These are phyloP conservation scores for Brachystomella parvula DNA, from an alignment of 1,140 invertebrate genomes.

Conservation along the genomic window DNA sequence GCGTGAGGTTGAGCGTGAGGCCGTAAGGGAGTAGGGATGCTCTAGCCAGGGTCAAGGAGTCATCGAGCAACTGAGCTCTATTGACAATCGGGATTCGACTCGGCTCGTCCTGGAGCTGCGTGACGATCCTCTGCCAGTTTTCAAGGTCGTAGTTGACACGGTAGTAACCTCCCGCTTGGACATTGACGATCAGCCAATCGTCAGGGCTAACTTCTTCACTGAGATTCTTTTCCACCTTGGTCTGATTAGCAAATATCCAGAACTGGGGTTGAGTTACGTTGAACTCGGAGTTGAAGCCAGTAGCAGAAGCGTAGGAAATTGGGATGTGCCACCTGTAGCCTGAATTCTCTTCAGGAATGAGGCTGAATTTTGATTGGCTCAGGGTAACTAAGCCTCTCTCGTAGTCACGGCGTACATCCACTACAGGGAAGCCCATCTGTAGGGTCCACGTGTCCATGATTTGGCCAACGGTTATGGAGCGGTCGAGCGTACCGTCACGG, in stretches of 20 bases:
- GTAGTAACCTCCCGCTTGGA: slow-evolving; percentile 51
- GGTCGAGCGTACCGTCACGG: slow-evolving; percentile 49
- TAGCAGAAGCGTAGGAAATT: background rate
- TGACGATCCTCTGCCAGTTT: slow-evolving; percentile 23
- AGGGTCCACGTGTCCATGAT: slow-evolving; percentile 77
- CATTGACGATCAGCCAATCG: slow-evolving; percentile 14
- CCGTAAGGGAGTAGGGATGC: slow-evolving; percentile 57
- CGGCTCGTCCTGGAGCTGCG: slow-evolving; percentile 6
- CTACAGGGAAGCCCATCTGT: slow-evolving; percentile 72
- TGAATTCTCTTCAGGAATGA: background rate
- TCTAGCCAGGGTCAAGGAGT: slow-evolving; percentile 66
- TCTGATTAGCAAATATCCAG: background rate
- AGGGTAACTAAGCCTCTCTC: background rate
- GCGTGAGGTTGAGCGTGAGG: slow-evolving; percentile 62
- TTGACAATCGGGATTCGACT: slow-evolving; percentile 17
- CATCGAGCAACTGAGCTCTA: slow-evolving; percentile 31
- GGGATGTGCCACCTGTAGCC: slow-evolving; percentile 12
- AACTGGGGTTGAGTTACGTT: background rate
- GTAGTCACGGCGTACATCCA: slow-evolving; percentile 53
- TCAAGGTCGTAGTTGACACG: slow-evolving; percentile 69
- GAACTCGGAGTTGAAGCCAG: background rate
- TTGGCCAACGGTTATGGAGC: slow-evolving; percentile 52
- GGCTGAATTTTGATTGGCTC: background rate
- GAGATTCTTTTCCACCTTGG: background rate
- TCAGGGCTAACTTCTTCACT: background rate